Evolutionary conservation across 2,113 vertebrate species (phyloP).

Genomic region (Meleagris gallopavo): DNA sequence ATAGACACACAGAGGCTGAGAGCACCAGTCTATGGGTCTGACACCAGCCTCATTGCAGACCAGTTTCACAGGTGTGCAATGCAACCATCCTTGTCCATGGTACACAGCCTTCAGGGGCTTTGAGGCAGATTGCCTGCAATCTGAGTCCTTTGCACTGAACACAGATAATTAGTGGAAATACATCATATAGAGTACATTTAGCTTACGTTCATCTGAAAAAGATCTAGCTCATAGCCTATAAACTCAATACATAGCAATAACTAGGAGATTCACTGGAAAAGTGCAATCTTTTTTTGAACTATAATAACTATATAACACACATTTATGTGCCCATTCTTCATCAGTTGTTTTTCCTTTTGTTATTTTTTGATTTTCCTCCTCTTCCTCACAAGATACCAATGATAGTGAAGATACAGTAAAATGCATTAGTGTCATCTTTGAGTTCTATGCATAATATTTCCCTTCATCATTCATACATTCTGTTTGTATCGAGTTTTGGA

Average conservation of each 20-base stretch:
- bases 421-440: neutral
- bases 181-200: neutral
- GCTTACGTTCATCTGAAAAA: neutral
- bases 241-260: fast-evolving
- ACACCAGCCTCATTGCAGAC: neutral
- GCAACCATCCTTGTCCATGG: neutral
- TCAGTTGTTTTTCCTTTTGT: neutral
- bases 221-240: neutral
- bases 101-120: neutral
- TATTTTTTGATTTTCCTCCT: neutral
- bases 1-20: neutral
- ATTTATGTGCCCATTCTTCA: neutral
- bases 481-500: neutral
- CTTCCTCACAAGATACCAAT: neutral
- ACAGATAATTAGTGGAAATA: neutral
- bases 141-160: neutral
- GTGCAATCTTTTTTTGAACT: fast-evolving
- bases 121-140: neutral
- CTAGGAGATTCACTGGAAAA: neutral
- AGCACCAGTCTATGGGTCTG: neutral
- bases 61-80: fast-evolving
- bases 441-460: conserved; percentile 1
- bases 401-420: neutral
- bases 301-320: too few species aligned
- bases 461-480: conserved; percentile 29